Percentiles rank a stretch among this genome's conserved stretches.
These are phyloP conservation scores for Tethea ocularis DNA, from an alignment of 2,888 invertebrate genomes.

Conservation along the genomic window DNA sequence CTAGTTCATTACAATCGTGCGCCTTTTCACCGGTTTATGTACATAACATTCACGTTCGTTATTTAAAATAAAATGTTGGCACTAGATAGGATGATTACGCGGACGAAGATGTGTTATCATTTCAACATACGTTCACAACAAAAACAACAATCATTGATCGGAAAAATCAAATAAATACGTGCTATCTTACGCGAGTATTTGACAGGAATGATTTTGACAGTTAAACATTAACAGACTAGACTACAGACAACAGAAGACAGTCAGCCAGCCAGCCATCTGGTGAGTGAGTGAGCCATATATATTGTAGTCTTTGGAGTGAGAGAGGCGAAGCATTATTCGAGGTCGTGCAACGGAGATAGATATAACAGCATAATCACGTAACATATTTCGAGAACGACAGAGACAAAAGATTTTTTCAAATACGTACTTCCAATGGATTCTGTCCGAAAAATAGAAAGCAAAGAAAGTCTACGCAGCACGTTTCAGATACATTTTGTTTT, in stretches of 20 bases:
- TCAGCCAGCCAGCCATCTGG: background rate
- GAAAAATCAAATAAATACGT: conserved; percentile 46
- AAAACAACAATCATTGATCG: conserved; percentile 77
- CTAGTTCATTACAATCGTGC: conserved; percentile 38
- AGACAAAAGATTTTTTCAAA: background rate
- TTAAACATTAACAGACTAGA: too few species aligned
- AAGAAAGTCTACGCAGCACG: background rate
- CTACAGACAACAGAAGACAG: background rate
- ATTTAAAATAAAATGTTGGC: conserved; percentile 46
- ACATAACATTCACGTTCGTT: conserved; percentile 48
- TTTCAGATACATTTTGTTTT: background rate
- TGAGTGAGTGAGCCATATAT: background rate
- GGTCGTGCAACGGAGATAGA: background rate
- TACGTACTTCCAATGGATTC: background rate
- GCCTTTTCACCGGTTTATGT: conserved; percentile 33
- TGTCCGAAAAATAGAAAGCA: background rate
- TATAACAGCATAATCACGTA: background rate
- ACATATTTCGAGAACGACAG: background rate
- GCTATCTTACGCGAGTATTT: conserved; percentile 38
- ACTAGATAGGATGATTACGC: conserved; percentile 32
- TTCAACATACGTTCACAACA: conserved; percentile 62
- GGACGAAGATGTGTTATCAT: conserved; percentile 45
- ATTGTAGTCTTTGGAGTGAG: too few species aligned
- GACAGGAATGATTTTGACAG: conserved; percentile 25
- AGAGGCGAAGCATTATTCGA: too few species aligned